Percentiles rank a stretch among this genome's conserved stretches.
Evolutionary conservation across 1,140 invertebrate genomes (phyloP).

Genomic region (Macrobrachium nipponense): DNA sequence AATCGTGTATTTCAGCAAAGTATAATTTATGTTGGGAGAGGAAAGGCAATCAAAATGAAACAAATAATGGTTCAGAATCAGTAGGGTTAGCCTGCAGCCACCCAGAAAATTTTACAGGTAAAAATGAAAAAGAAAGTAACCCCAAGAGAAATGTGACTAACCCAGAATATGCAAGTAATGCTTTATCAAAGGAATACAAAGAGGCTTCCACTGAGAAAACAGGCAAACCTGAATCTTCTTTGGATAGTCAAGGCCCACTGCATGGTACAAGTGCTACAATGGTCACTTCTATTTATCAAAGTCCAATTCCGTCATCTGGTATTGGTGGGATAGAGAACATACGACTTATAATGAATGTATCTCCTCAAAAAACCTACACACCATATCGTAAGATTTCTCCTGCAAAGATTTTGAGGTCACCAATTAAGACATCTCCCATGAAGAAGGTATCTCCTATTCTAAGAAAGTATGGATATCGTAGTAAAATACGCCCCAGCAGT

Average conservation of each 20-base stretch:
- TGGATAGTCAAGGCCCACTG: not conserved
- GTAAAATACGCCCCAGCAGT: conserved; percentile 28
- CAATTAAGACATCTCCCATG: conserved; percentile 47
- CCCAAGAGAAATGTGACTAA: not conserved
- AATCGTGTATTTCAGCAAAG: too few species aligned
- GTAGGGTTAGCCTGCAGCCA: too few species aligned
- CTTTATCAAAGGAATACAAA: not conserved
- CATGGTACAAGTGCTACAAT: conserved; percentile 6
- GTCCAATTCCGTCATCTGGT: conserved; percentile 27
- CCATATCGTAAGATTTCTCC: conserved; percentile 35
- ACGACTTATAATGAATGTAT: not conserved
- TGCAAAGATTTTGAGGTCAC: conserved; percentile 33
- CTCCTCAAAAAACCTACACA: conserved; percentile 3
- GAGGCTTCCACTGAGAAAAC: not conserved
- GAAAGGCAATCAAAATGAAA: too few species aligned
- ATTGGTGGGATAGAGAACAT: not conserved
- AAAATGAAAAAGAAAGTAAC: not conserved
- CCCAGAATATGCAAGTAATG: not conserved
- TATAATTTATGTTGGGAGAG: too few species aligned
- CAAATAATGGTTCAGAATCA: too few species aligned
- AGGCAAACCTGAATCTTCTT: not conserved
- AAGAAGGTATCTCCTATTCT: conserved; percentile 51
- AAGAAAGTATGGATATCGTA: conserved; percentile 44
- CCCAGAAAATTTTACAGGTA: too few species aligned
- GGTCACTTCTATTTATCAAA: conserved; percentile 46